Conservation (phyloP, 1,140 invertebrate genomes). For the Nasonia vitripennis region DNA sequence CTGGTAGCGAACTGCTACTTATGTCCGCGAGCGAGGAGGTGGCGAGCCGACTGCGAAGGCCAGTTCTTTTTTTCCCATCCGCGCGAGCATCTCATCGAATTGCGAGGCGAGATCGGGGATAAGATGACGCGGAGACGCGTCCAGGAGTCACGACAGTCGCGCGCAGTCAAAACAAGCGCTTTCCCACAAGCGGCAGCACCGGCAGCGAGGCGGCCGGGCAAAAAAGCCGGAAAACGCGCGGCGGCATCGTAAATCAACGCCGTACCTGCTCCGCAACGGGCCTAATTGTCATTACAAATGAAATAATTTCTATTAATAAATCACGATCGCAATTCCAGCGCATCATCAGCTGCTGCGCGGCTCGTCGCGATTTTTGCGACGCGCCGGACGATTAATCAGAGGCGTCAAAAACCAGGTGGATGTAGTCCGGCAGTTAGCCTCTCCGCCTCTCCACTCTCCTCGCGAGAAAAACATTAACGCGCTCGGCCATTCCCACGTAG, state of each 20-base stretch:
- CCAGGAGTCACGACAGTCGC: too few relatives aligned
- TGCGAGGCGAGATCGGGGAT: too few relatives aligned
- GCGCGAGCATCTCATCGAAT: too few relatives aligned
- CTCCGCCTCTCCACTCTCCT: background rate
- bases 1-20: background rate
- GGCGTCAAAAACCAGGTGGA: conserved; percentile 32
- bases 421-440: background rate
- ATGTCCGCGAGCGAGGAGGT: background rate
- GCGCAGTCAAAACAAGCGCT: background rate
- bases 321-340: conserved; percentile 36
- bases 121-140: too few relatives aligned
- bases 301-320: conserved; percentile 48
- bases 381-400: conserved; percentile 37
- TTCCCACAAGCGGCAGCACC: conserved; percentile 33
- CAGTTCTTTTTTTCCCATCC: too few relatives aligned
- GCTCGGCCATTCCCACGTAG: conserved; percentile 5
- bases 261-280: background rate
- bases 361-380: conserved; percentile 19
- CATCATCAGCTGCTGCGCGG: background rate
- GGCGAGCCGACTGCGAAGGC: background rate
- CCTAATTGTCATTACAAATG: conserved; percentile 50
- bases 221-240: background rate
- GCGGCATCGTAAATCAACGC: conserved; percentile 37
- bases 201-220: background rate
- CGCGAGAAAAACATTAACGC: conserved; percentile 22